phyloP scores from a whole-genome alignment of 2,113 vertebrate genomes.

The Prinia subflava region DNA sequence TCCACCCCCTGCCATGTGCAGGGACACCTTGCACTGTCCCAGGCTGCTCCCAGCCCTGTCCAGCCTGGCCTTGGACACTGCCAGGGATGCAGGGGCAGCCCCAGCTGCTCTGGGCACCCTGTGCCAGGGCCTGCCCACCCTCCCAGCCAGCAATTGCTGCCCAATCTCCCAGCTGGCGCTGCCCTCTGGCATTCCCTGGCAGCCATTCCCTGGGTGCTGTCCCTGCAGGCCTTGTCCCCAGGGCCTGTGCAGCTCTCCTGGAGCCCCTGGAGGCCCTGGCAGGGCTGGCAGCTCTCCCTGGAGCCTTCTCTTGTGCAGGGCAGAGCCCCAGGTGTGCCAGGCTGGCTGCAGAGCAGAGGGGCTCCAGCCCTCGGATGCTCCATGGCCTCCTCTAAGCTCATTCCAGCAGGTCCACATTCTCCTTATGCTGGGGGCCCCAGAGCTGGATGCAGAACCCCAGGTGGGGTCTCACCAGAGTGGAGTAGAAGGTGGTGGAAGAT shows the following conservation, averaged over 20 bases:
- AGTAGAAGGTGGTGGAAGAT: neutral
- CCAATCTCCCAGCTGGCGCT: rapidly evolving
- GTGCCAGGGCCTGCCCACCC: neutral
- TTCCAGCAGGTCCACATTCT: neutral
- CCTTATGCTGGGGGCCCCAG: neutral
- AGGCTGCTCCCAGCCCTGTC: rapidly evolving
- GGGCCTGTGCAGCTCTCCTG: neutral
- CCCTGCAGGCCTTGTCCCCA: neutral
- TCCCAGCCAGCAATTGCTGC: neutral
- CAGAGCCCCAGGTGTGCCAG: neutral
- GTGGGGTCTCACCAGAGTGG: neutral
- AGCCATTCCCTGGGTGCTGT: neutral
- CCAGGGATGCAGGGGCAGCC: neutral
- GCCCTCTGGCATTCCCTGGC: neutral
- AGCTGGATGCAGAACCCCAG: neutral
- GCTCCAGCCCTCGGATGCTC: neutral
- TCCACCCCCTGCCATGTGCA: neutral
- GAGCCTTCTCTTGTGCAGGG: neutral
- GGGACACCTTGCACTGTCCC: rapidly evolving
- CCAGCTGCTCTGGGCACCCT: neutral
- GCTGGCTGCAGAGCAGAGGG: neutral
- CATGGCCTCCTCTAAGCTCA: neutral
- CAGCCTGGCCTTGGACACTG: neutral
- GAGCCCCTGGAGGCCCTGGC: neutral
- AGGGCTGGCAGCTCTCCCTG: neutral